A percentile compares a stretch with the other conserved stretches of the same genome.
Conservation (phyloP, 2,113 vertebrate genomes). For the Gopherus flavomarginatus region DNA sequence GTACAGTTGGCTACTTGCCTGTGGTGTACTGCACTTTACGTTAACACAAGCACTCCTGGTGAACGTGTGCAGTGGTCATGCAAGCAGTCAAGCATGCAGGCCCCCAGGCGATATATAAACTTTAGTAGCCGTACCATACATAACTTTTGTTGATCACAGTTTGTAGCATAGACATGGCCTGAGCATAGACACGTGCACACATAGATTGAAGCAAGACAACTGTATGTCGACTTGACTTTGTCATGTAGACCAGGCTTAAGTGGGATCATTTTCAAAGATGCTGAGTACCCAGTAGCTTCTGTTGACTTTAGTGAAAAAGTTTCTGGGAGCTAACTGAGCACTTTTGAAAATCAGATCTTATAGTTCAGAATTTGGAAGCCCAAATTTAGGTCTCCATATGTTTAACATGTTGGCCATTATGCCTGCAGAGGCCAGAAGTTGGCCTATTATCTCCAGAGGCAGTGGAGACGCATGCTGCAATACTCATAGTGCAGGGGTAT, state of each 20-base stretch:
- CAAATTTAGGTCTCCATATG: background rate
- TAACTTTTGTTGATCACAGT: background rate
- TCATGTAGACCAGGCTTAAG: background rate
- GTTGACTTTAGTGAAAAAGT: background rate
- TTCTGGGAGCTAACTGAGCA: background rate
- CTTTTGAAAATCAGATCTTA: background rate
- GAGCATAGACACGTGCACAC: background rate
- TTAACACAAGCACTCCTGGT: background rate
- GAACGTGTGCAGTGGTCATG: background rate
- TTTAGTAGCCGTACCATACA: background rate
- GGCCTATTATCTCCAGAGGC: accelerated
- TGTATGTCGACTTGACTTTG: background rate
- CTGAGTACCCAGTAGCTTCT: background rate
- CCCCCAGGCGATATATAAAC: background rate
- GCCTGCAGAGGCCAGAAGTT: background rate
- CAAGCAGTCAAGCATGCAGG: background rate
- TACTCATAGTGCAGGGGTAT: background rate
- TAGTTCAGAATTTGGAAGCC: background rate
- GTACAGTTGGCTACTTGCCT: background rate
- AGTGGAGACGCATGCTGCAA: background rate
- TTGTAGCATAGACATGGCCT: background rate
- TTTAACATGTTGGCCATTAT: background rate
- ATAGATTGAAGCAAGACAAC: background rate
- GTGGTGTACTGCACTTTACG: too few relatives aligned
- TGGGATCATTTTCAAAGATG: background rate